Evolutionary conservation across 2,797 vertebrate genomes (phyloP).

Genomic region (Aratinga solstitialis): DNA sequence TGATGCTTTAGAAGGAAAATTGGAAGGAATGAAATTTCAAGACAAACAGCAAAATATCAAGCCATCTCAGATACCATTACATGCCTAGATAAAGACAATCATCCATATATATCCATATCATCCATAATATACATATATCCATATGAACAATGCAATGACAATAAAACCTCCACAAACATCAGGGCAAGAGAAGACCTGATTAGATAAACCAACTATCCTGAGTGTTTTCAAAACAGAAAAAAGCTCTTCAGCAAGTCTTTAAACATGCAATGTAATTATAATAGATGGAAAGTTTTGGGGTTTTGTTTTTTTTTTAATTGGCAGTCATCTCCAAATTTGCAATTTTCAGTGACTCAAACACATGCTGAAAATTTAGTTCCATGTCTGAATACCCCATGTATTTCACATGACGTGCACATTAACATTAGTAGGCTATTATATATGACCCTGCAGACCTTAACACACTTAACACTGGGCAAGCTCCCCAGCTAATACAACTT

Average conservation of each 20-base stretch:
- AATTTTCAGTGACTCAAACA: conserved; percentile 46
- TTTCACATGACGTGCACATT: neutral
- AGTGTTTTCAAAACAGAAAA: conserved; percentile 43
- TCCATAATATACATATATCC: too few relatives aligned
- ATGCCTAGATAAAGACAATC: neutral
- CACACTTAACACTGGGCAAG: neutral
- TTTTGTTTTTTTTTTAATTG: conserved; percentile 6
- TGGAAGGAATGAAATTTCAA: neutral
- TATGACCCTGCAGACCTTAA: neutral
- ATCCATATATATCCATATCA: neutral
- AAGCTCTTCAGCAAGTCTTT: conserved; percentile 17
- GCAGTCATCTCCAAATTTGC: conserved; percentile 55
- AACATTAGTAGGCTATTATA: neutral
- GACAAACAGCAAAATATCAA: neutral
- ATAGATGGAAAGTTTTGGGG: neutral
- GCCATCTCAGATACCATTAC: neutral
- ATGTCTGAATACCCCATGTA: neutral
- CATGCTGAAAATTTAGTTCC: conserved; percentile 36
- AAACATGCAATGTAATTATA: neutral
- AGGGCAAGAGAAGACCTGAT: conserved; percentile 10
- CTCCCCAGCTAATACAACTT: neutral
- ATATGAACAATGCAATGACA: neutral
- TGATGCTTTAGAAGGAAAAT: neutral
- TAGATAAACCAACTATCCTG: conserved; percentile 6
- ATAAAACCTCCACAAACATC: neutral